Percentiles rank a stretch among this genome's conserved stretches.
These are phyloP conservation scores for Embiotoca jacksoni DNA, from an alignment of 2,113 vertebrate genomes.

Conservation along the genomic window DNA sequence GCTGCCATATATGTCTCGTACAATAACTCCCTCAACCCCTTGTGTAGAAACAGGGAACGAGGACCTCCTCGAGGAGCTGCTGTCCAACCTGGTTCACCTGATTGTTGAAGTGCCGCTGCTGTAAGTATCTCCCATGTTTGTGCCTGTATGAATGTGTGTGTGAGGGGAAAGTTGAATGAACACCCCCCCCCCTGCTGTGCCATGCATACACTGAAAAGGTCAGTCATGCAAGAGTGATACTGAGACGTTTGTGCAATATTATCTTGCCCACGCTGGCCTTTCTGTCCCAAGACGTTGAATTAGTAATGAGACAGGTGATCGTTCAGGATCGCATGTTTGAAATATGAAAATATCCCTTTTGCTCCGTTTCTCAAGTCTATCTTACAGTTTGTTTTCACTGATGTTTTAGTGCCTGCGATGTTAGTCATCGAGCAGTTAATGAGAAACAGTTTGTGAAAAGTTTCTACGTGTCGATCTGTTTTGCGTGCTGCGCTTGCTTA, in stretches of 20 bases:
- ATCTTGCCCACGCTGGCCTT: not conserved
- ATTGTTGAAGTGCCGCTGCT: slow-evolving; percentile 95
- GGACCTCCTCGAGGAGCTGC: slow-evolving; percentile 94
- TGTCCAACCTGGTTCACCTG: slow-evolving; percentile 94
- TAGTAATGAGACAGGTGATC: slow-evolving; percentile 11
- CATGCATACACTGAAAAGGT: slow-evolving; percentile 27
- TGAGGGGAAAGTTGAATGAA: slow-evolving; percentile 5
- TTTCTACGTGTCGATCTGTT: slow-evolving; percentile 4
- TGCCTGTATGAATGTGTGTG: not conserved
- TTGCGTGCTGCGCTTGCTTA: slow-evolving; percentile 23
- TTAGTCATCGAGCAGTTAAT: slow-evolving; percentile 50
- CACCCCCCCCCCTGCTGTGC: not conserved
- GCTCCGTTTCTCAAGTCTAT: not conserved
- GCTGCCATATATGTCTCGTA: slow-evolving; percentile 31
- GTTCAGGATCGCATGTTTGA: slow-evolving; percentile 29
- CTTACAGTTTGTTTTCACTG: slow-evolving; percentile 27
- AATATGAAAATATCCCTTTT: not conserved
- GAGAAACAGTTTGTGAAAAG: slow-evolving; percentile 40
- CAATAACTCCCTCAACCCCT: slow-evolving; percentile 31
- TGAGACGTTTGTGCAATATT: not conserved
- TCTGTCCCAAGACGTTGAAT: slow-evolving; percentile 1
- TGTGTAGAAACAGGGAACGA: slow-evolving; percentile 85
- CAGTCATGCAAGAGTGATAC: not conserved
- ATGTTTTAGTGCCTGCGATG: slow-evolving; percentile 30
- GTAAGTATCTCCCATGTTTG: slow-evolving; percentile 86